Conservation (phyloP, 2,797 vertebrate species). For the Propithecus deckenii region DNA sequence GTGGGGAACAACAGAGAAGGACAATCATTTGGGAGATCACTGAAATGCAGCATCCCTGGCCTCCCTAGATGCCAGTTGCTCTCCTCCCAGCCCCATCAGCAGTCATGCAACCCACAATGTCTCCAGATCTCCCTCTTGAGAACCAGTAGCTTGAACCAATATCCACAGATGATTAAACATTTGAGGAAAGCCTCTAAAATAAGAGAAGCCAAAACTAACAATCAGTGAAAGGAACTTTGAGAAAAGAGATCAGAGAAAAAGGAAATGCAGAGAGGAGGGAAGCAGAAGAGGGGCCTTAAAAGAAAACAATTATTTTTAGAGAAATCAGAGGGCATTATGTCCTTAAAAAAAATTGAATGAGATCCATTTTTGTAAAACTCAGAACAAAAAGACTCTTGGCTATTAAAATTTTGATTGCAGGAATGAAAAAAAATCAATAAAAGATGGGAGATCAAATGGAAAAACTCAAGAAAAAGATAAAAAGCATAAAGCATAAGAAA, state of each 20-base stretch:
- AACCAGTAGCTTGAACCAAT: background rate
- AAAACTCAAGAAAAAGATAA: background rate
- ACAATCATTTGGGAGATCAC: too few relatives aligned
- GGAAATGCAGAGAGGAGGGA: accelerated
- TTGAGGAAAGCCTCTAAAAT: background rate
- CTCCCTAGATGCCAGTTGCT: background rate
- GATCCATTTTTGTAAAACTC: background rate
- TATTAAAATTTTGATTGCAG: background rate
- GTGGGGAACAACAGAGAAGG: too few relatives aligned
- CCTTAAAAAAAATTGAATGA: background rate
- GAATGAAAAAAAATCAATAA: background rate
- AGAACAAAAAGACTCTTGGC: background rate
- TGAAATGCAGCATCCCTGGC: background rate
- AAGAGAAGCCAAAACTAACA: background rate
- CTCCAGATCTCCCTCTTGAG: background rate
- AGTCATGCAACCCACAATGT: background rate
- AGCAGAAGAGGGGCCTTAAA: background rate
- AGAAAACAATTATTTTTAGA: background rate
- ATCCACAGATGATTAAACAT: background rate
- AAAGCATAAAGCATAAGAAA: background rate
- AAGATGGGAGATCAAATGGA: background rate
- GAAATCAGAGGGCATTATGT: background rate
- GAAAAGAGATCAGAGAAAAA: background rate
- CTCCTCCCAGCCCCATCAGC: background rate
- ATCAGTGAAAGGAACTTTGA: background rate